Base-by-base conservation (phyloP, 2,888 invertebrate genomes). In the Oxyteleia sp. region DNA sequence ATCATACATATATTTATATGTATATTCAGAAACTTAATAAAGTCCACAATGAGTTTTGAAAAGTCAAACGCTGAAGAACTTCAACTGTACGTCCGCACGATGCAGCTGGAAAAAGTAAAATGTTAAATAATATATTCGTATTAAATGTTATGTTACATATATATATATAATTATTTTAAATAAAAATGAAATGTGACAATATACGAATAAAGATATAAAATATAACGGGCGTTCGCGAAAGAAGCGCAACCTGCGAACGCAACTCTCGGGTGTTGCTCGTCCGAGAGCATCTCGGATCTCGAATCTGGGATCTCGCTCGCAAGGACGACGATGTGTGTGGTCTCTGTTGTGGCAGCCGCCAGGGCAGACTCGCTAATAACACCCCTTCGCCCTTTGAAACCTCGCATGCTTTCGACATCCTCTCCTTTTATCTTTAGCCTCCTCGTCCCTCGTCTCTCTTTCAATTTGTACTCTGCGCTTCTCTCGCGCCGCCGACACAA, bases 331-430 rank as follows among this genome's bases (percentile, higher is more conserved):
- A 91, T 90, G 90, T 91, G 91, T 91, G 91, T 91, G 91, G 91
- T 91, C 91, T 88, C 89, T 88, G 76, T 86, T 89, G 89, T 89
- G 88, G 87, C 91, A 91, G 91, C 91, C 91, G 90, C 89, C 91
- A 90, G 91, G 88, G 89, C 87, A 89, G 88, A 88, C 90, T 90
- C 90, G 89, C 91, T 91, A 91, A 91, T 91, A 91, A 91, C 91
- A 90, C 88, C 89, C 88, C 88, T 86, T 84, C 83, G 79, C 68
- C 72, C 80, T 78, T 68, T 69, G 47, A 32, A 53, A n/a, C 69
- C 82, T 68, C 61, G 66, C 75, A 51, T 72, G 51, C 76, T 78
- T 80, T 83, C 68, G 85, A 84, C 74, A 84, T 49, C 71, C 78
- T 71, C 59, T 59, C 76, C 43, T 64, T 71, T 78, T 13, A 29